A percentile compares a stretch with the other conserved stretches of the same genome.
Evolutionary conservation across 2,797 vertebrate species (phyloP).

Genomic region (Pygocentrus nattereri): DNA sequence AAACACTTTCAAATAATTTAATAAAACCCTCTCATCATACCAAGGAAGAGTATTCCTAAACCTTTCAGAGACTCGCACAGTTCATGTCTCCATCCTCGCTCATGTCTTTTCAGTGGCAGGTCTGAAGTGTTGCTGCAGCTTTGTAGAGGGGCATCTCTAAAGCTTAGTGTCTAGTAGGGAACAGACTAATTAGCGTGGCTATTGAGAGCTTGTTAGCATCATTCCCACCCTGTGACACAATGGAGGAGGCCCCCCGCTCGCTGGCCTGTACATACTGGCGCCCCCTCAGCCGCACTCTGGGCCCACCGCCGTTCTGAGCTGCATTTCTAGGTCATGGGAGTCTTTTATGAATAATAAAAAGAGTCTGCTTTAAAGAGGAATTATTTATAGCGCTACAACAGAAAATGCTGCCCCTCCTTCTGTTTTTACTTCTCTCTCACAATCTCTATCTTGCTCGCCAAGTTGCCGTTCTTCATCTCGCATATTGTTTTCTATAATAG

Average conservation of each 20-base stretch:
- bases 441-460: not conserved
- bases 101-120: not conserved
- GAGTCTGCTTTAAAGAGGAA: slow-evolving; percentile 67
- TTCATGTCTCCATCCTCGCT: not conserved
- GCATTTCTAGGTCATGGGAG: slow-evolving; percentile 75
- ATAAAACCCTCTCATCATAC: too few relatives aligned
- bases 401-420: slow-evolving; percentile 36
- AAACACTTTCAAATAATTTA: too few relatives aligned
- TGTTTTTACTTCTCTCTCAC: slow-evolving; percentile 3
- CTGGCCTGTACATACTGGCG: slow-evolving; percentile 39
- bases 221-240: slow-evolving; percentile 60
- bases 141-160: slow-evolving; percentile 7
- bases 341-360: slow-evolving; percentile 83
- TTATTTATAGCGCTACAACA: slow-evolving; percentile 75
- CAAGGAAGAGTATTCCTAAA: not conserved
- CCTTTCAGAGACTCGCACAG: not conserved
- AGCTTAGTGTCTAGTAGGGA: slow-evolving; percentile 8
- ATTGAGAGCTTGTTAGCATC: slow-evolving; percentile 46
- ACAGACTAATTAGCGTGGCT: slow-evolving; percentile 45
- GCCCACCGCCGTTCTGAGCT: slow-evolving; percentile 42
- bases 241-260: slow-evolving; percentile 46
- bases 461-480: not conserved
- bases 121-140: not conserved
- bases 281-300: slow-evolving; percentile 37
- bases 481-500: slow-evolving; percentile 24